Conservation (phyloP, 2,888 invertebrate genomes). For the Papilio elwesi region DNA sequence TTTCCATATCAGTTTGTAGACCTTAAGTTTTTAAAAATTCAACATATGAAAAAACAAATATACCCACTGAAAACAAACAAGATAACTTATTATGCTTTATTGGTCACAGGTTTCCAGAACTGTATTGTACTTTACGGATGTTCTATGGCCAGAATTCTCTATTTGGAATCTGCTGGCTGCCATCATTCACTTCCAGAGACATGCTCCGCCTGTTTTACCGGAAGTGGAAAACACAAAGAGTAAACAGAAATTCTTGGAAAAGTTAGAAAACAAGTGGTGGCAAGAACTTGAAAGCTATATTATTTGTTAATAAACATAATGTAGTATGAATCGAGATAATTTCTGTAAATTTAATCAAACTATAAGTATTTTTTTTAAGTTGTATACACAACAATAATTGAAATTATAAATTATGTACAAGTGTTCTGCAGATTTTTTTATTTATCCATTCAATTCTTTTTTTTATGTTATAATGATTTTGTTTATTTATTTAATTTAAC, state of each 20-base stretch:
- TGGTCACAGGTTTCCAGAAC: constrained; percentile 88
- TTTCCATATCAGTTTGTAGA: no score
- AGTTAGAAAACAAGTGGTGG: constrained; percentile 69
- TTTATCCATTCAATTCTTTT: no score
- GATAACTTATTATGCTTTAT: constrained; percentile 10
- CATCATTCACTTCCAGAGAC: constrained; percentile 93
- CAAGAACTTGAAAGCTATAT: constrained; percentile 63
- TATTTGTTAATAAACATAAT: constrained; percentile 45
- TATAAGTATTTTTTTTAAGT: no score
- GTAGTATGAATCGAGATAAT: background rate
- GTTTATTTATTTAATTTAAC: no score
- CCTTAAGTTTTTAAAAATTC: background rate
- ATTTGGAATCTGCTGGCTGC: constrained; percentile 95
- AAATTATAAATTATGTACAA: no score
- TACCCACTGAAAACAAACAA: background rate
- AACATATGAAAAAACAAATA: background rate
- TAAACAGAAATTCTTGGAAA: constrained; percentile 69
- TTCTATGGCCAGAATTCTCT: constrained; percentile 98
- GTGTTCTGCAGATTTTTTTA: no score
- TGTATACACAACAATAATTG: no score
- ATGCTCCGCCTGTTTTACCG: constrained; percentile 57
- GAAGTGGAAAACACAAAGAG: constrained; percentile 49
- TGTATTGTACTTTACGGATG: constrained; percentile 93
- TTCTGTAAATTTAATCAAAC: no score
- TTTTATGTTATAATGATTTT: no score